These are phyloP conservation scores for Lycocerus yunnanus DNA, from an alignment of 2,888 invertebrate species.

Conservation along the genomic window DNA sequence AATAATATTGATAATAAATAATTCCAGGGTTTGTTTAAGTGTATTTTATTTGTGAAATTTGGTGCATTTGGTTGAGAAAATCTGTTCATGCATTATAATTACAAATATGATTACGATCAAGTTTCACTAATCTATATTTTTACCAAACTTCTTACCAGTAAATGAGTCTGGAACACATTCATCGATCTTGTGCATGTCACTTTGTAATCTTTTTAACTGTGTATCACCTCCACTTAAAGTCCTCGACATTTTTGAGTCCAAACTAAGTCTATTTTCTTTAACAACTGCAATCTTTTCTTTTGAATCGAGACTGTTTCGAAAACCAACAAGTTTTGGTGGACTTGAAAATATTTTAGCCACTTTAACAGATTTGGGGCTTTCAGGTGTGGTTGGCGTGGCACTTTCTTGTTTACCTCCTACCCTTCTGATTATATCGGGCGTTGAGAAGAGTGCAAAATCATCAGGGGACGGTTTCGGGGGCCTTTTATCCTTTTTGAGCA, in stretches of 20 bases:
- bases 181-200: background rate
- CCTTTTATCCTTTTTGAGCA: conserved; percentile 55
- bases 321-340: conserved; percentile 45
- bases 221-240: background rate
- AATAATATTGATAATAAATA: no score
- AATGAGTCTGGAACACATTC: background rate
- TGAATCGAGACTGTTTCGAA: conserved; percentile 32
- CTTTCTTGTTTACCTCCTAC: conserved; percentile 55
- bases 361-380: conserved; percentile 39
- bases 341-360: conserved; percentile 51
- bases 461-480: conserved; percentile 59
- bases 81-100: background rate
- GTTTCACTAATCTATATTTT: background rate
- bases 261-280: conserved; percentile 32
- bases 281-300: conserved; percentile 43
- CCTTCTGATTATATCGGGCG: conserved; percentile 77
- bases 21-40: no score
- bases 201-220: background rate
- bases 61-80: no score
- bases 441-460: conserved; percentile 75
- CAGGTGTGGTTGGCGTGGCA: conserved; percentile 41
- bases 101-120: background rate
- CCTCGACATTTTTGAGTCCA: background rate
- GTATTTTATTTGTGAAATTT: background rate
- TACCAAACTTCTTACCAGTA: background rate